phyloP scores from a whole-genome alignment of 2,797 vertebrate species.

The Clamator glandarius region DNA sequence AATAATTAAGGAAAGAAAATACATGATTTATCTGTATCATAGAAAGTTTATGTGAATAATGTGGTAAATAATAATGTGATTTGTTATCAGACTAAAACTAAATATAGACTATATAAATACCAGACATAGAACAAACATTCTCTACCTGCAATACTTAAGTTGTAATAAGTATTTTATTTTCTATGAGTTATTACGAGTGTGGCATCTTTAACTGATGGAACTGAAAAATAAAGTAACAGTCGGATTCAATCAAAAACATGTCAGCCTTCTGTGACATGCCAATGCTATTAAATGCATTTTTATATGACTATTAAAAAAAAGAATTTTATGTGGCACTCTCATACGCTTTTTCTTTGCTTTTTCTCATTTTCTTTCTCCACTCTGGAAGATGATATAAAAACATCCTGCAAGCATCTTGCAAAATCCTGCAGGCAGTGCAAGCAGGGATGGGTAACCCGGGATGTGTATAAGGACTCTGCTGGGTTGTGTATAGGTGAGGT shows the following conservation, averaged over 20 bases:
- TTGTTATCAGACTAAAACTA: neutral
- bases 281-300: neutral
- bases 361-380: neutral
- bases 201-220: neutral
- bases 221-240: neutral
- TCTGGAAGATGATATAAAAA: neutral
- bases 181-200: neutral
- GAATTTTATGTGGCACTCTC: neutral
- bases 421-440: too few species aligned
- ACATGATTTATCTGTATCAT: neutral
- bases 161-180: constrained; percentile 20
- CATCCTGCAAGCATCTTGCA: too few species aligned
- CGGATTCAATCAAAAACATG: neutral
- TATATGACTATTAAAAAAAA: neutral
- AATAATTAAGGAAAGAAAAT: neutral
- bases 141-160: neutral
- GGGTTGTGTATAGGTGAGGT: too few species aligned
- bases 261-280: neutral
- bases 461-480: too few species aligned
- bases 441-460: too few species aligned
- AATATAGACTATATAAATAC: neutral
- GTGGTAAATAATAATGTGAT: neutral
- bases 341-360: neutral
- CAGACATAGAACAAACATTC: neutral
- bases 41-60: neutral